Evolutionary conservation across 2,888 invertebrate genomes (phyloP), one percentile per base, ranked within the genome.

Genomic region (Hetaerina titia): DNA sequence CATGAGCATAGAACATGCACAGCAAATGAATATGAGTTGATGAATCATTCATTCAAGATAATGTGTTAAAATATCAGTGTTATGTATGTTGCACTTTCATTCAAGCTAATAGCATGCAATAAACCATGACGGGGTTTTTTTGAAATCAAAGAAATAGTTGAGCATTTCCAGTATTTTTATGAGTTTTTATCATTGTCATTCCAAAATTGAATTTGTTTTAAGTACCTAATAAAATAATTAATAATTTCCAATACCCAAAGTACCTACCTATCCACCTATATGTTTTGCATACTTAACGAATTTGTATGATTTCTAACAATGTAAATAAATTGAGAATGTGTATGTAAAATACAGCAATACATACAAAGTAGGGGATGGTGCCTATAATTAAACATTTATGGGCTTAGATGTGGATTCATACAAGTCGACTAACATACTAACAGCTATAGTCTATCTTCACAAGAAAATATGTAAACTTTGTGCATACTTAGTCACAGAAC

Each of bases 401-500:
- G 92, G 74, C 56, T 31, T 92, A 69, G 92, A 92, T 92, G 56
- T 92, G 92, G 69, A 92, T 92, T 92, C 92, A 92, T 92, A 92
- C 92, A 92, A 92, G 56, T 69, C 69, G 92, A 92, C 92, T 92
- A 92, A 92, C 69, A 69, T 92, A 69, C 92, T 92, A 69, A 69
- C 69, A 92, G 92, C 92, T 92, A 92, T 92, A 92, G 92, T 92
- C 92, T 92, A 92, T 92, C 92, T 92, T 92, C 92, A 92, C 92
- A 92, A 69, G 92, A 92, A 92, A 64, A 92, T 92, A 92, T 92
- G 92, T 92, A 92, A 92, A 92, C 64, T 92, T 92, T 92, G 92
- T 92, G 92, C 92, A 92, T 92, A 92, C 64, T 69, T 92, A 56
- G 69, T 92, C 69, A 92, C 92, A 25, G 69, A 92, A 89, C 45